A percentile compares a stretch with the other conserved stretches of the same genome.
phyloP scores from a whole-genome alignment of 1,140 invertebrate species.

The Meteorus sp. region DNA sequence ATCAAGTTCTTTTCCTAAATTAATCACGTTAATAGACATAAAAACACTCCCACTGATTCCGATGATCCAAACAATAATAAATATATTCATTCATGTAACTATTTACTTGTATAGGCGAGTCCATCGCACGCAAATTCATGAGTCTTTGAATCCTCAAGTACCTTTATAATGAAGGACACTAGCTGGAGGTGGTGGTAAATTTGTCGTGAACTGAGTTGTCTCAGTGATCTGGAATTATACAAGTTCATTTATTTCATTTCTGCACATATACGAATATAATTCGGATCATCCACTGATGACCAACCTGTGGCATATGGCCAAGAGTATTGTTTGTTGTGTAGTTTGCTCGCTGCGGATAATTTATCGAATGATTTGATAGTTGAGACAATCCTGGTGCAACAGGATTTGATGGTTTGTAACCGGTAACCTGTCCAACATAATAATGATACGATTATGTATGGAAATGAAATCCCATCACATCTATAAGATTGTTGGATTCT shows the following conservation, averaged over 20 bases:
- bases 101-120: too few relatives aligned
- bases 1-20: too few relatives aligned
- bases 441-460: conserved; percentile 2
- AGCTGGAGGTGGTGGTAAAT: conserved; percentile 39
- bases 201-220: conserved; percentile 42
- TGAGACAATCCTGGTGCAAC: conserved; percentile 48
- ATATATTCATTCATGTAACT: too few relatives aligned
- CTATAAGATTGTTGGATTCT: not conserved
- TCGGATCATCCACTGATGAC: not conserved
- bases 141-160: too few relatives aligned
- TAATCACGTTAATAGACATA: too few relatives aligned
- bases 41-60: too few relatives aligned
- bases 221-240: conserved; percentile 43
- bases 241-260: too few relatives aligned
- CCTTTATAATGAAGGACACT: conserved; percentile 50
- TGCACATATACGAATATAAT: too few relatives aligned
- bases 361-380: conserved; percentile 44
- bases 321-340: conserved; percentile 47
- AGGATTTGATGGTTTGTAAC: conserved; percentile 51
- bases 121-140: too few relatives aligned
- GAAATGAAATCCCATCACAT: not conserved
- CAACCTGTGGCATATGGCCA: conserved; percentile 50
- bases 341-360: conserved; percentile 48
- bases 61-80: too few relatives aligned
- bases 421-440: conserved; percentile 46